Evolutionary conservation across 2,797 vertebrate genomes (phyloP), one percentile per base, ranked within the genome.

Genomic region (Parauchenoglanis ngamensis): DNA sequence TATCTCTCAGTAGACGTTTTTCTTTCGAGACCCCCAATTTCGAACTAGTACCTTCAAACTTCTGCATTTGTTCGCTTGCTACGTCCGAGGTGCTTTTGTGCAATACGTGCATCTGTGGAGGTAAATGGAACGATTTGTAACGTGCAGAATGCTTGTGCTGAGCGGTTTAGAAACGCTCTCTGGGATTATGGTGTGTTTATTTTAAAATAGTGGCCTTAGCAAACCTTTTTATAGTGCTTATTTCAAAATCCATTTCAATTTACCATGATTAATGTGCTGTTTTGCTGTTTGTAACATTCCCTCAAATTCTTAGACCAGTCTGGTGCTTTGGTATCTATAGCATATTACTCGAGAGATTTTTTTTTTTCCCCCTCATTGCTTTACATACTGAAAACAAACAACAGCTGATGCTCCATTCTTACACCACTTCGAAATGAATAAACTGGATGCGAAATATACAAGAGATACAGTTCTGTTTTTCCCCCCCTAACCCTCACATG

Each of bases 381-480:
- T 67, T 65, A 86, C 31, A 61, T 91, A 91, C 93, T 94, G 91
- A 94, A 95, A 93, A 92, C 92, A 84, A 89, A 83, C 89, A 63
- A 21, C 65, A 11, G 92, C 92, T 92, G 87, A 92, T 89, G 91
- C 92, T 93, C 91, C 91, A 31, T 93, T 94, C 94, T 94, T 92
- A 94, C 91, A 93, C 93, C 88, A 86, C 89, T 93, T 86, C 92
- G 90, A 94, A 94, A 91, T 92, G 90, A 89, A 94, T 89, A 94
- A 95, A 96, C 94, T 94, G 93, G 93, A 93, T 94, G 93, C 92
- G 93, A 92, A 94, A 91, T 93, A 90, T 93, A 92, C 91, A 68
- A 83, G 90, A 90, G 93, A 87, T 84, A 92, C 89, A 86, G 85
- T 90, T 92, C 92, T 91, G 25, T 90, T 93, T 93, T 93, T 91